A percentile compares a stretch with the other conserved stretches of the same genome.
phyloP scores from a whole-genome alignment of 2,797 vertebrate species.

The Syngnathus acus region DNA sequence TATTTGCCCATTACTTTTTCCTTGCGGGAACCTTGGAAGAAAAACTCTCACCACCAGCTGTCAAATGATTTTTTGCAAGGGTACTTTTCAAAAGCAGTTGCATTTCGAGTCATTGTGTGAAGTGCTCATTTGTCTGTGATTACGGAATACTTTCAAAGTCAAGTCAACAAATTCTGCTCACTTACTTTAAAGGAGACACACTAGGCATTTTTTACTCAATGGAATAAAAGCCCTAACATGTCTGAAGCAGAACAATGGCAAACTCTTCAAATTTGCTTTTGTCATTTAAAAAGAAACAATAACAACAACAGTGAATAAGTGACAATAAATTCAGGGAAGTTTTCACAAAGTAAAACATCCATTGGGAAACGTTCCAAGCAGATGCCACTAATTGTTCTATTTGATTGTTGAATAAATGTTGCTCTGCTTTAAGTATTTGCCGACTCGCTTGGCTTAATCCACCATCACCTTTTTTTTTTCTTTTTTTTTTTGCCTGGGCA shows the following conservation, averaged over 20 bases:
- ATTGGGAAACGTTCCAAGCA: background rate
- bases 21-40: background rate
- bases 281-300: too few species aligned
- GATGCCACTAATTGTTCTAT: background rate
- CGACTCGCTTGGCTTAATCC: slow-evolving; percentile 9
- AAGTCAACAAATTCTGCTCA: background rate
- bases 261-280: too few species aligned
- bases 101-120: background rate
- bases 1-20: background rate
- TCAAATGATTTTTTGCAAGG: background rate
- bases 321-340: too few species aligned
- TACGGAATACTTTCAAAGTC: background rate
- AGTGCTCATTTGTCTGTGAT: slow-evolving; percentile 1
- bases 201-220: too few species aligned
- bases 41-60: background rate
- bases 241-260: too few species aligned
- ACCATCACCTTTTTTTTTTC: slow-evolving; percentile 18
- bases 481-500: slow-evolving; percentile 21
- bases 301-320: too few species aligned
- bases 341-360: background rate
- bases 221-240: too few species aligned
- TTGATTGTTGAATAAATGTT: background rate
- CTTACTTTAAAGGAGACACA: background rate
- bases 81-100: background rate
- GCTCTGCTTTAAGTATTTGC: slow-evolving; percentile 15